These are phyloP conservation scores for Chlamydotis undulata DNA, from an alignment of 2,113 vertebrate genomes.

Conservation along the genomic window DNA sequence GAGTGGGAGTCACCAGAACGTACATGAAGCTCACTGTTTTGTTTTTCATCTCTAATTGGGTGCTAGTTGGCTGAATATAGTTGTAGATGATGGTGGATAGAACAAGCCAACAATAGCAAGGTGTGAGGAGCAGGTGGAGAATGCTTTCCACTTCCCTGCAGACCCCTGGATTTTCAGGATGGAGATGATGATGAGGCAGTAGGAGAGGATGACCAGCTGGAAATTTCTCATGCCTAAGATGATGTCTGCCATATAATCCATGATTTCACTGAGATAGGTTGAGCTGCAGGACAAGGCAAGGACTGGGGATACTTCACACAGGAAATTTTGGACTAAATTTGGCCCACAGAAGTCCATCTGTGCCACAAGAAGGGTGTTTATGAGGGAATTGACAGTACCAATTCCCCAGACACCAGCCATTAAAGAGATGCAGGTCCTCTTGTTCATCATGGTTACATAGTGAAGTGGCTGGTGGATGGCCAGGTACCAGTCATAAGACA, in stretches of 20 bases:
- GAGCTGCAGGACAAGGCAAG: background rate
- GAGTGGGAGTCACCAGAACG: conserved; percentile 28
- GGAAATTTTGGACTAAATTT: background rate
- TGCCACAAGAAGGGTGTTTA: background rate
- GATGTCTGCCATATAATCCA: background rate
- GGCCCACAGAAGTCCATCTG: background rate
- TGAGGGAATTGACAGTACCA: background rate
- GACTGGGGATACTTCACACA: background rate
- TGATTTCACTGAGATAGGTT: background rate
- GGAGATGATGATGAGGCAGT: background rate
- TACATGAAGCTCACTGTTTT: conserved; percentile 24
- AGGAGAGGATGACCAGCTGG: background rate
- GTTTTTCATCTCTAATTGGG: conserved; percentile 18
- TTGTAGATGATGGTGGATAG: conserved; percentile 54
- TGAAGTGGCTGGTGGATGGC: background rate
- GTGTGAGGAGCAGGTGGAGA: background rate
- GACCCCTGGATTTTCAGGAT: background rate
- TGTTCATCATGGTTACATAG: background rate
- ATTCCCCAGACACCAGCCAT: background rate
- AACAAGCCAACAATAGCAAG: background rate
- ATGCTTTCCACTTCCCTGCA: background rate
- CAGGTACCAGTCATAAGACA: background rate
- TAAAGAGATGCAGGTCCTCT: background rate
- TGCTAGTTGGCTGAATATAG: conserved; percentile 23
- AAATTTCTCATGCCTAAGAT: background rate